Base-by-base conservation (phyloP, 64 coral and sea anemone genomes). In the Orbicella faveolata region DNA sequence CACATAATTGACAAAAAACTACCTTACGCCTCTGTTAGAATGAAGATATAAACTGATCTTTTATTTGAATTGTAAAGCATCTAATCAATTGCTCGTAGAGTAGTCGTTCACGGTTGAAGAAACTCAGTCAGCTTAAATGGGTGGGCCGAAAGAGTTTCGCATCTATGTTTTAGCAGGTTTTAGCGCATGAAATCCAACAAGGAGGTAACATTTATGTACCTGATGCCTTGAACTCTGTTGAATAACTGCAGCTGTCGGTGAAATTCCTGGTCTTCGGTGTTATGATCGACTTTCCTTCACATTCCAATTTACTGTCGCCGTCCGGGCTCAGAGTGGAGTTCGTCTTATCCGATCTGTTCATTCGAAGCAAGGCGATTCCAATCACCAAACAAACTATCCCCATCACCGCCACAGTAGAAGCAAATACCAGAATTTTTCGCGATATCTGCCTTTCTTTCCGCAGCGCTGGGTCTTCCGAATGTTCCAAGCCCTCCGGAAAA, bases 11-110 rank as follows among this genome's bases (percentile, higher is more conserved):
- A 16, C 20, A 20, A 72, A 85, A 72, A 67, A 72, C 64, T 51
- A 67, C 63, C 6, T 52, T 20, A 39, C 17, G 14, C 51, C 10
- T 72, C 13, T 73, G 82, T 66, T 85, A 69, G 8, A 33, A 39
- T 53, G 53, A 72, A 16, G 39, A 21, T 21, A 51, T 14, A 70
- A 72, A 72, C 15, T 11, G 82, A 52, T 68, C 20, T 6, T 48
- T 85, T 52, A 85, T 85, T 85, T 85, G 82, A 48, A 85, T 85
- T 72, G 82, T 85, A 85, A 85, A 85, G 52, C 18, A 72, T 9
- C 21, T 72, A 52, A 52, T 72, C 63, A 72, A 84, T 73, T 69
- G 64, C 65, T 66, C 63, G 36, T 65, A 61, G 18, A 82, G 63
- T 9, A 57, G 55, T 59, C 55, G 55, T 59, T 70, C 23, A 70